Base-by-base conservation (phyloP, 2,888 invertebrate species). In the Tipula confusa region DNA sequence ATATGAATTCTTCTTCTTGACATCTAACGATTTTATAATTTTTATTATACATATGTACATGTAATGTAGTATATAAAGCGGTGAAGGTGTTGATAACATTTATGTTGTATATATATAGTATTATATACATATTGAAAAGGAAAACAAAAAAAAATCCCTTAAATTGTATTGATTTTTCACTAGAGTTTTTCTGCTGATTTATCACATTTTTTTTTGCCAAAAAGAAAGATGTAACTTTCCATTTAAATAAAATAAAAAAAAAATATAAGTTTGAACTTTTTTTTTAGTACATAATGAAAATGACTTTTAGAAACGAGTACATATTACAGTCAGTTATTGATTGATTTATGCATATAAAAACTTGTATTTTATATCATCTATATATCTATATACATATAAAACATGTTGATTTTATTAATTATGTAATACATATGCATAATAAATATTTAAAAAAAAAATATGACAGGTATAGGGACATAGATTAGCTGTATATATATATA, bases 81-180 rank as follows among this genome's bases (percentile, higher is more conserved):
- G 64, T 18, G 24, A 64, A 64, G 64, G 64, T 64, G 64, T 64
- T 64, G 64, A 64, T 64, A 64, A 64, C 24, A 64, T 15, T 43
- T 4, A 43, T 43, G 43, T 43, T 43, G 43, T 43, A 43, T 43
- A 15, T 43, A 15, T 43, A 15, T 43, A n/a, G n/a, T n/a, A n/a
- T n/a, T n/a, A n/a, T n/a, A n/a, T n/a, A n/a, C n/a, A 43, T 15
- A 43, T 64, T 9, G 11, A 64, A 9, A 64, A 24, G 24, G 64
- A 64, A n/a, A 64, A 64, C 24, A 24, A 64, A 43, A 31, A n/a
- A 64, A 64, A 64, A 64, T 64, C 24, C 43, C 64, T 64, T 64
- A 64, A 64, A 64, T 64, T 64, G 64, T 64, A 64, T 64, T 64
- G 64, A 64, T 64, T 64, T 43, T 64, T 64, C 64, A 64, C 64